phyloP scores from a whole-genome alignment of 1,140 invertebrate genomes.

The Ericerus pela region DNA sequence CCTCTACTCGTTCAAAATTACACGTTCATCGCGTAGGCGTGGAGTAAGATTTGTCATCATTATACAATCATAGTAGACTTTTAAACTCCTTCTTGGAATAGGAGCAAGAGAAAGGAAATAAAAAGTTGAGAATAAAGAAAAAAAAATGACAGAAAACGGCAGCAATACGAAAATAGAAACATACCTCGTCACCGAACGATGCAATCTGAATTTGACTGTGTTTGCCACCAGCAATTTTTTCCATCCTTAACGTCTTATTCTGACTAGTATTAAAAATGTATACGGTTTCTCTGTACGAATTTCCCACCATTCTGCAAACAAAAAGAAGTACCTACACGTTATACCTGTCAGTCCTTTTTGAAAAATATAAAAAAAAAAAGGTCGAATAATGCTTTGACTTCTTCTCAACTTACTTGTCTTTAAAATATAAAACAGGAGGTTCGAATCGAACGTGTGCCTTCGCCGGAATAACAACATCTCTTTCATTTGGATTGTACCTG shows the following conservation, averaged over 20 bases:
- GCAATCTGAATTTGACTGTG: conserved; percentile 1
- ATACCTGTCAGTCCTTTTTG: background rate
- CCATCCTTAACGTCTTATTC: background rate
- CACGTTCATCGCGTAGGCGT: too few relatives aligned
- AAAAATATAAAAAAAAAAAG: too few relatives aligned
- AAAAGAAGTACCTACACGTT: too few relatives aligned
- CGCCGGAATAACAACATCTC: background rate
- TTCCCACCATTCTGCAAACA: background rate
- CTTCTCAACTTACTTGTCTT: conserved; percentile 4
- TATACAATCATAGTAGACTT: too few relatives aligned
- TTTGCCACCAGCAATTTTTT: conserved; percentile 6
- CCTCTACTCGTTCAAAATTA: too few relatives aligned
- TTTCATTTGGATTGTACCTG: background rate
- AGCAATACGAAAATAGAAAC: too few relatives aligned
- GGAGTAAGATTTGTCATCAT: too few relatives aligned
- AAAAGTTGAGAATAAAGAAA: too few relatives aligned
- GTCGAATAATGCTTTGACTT: background rate
- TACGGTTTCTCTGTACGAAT: conserved; percentile 5
- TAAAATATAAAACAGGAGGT: conserved; percentile 6
- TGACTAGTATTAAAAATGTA: conserved; percentile 7
- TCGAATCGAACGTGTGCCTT: background rate
- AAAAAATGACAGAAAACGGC: too few relatives aligned
- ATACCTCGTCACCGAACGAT: background rate
- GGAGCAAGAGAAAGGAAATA: too few relatives aligned
- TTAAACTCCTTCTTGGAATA: too few relatives aligned